Conservation (phyloP, 2,113 vertebrate genomes). For the Nothocercus nigrocapillus region DNA sequence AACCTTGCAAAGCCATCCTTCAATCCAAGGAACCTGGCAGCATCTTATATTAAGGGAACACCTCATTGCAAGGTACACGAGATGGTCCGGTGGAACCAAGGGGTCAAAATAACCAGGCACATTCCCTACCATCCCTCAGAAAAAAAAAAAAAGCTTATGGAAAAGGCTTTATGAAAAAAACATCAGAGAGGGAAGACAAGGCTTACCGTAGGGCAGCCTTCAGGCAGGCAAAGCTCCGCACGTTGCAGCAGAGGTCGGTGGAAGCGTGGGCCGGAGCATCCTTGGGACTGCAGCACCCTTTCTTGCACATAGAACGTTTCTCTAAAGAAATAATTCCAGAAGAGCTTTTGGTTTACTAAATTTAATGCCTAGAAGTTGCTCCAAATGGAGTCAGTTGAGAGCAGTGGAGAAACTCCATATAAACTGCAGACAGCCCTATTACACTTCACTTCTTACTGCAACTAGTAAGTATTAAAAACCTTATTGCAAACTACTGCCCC, state of each 20-base stretch:
- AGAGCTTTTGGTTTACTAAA: not conserved
- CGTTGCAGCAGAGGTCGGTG: not conserved
- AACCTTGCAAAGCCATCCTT: not conserved
- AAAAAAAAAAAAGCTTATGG: not conserved
- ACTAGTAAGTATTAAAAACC: not conserved
- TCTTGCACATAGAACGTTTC: not conserved
- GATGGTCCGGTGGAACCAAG: not conserved
- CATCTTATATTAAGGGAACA: not conserved
- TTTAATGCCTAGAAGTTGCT: not conserved
- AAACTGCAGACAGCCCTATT: not conserved
- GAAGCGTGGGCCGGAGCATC: not conserved
- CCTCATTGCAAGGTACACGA: not conserved
- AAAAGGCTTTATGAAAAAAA: not conserved
- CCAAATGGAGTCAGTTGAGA: not conserved
- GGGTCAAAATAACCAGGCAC: not conserved
- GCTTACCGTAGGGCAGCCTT: not conserved
- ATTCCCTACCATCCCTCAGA: not conserved
- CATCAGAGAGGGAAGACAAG: not conserved
- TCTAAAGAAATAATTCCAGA: not conserved
- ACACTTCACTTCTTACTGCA: not conserved
- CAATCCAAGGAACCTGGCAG: not conserved
- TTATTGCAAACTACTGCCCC: not conserved
- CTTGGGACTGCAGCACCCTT: not conserved
- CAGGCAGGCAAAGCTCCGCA: not conserved
- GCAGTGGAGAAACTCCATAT: not conserved